A percentile compares a stretch with the other conserved stretches of the same genome.
These are phyloP conservation scores for Caenorhabditis sp. DNA, from an alignment of 2,888 invertebrate genomes.

Conservation along the genomic window DNA sequence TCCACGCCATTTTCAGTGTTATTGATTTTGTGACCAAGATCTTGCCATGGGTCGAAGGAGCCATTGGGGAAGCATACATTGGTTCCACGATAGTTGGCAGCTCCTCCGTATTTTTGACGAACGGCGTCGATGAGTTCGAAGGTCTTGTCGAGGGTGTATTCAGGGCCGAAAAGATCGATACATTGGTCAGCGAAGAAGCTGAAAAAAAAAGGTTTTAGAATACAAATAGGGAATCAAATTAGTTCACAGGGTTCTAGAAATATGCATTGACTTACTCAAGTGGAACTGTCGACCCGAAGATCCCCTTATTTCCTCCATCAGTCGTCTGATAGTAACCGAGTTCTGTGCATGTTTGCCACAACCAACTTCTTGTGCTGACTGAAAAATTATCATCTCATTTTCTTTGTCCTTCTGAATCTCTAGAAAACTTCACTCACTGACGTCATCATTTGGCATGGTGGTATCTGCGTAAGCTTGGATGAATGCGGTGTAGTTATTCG, in stretches of 20 bases:
- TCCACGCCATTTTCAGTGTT: slow-evolving; percentile 40
- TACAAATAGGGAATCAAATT: no score
- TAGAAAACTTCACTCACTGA: slow-evolving; percentile 17
- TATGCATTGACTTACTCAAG: slow-evolving; percentile 30
- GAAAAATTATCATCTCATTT: slow-evolving; percentile 8
- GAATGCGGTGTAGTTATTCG: slow-evolving; percentile 42
- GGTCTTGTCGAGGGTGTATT: slow-evolving; percentile 40
- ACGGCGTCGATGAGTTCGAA: slow-evolving; percentile 33
- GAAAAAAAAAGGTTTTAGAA: no score
- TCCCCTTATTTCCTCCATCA: slow-evolving; percentile 71
- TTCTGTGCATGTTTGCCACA: slow-evolving; percentile 92
- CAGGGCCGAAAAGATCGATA: slow-evolving; percentile 41
- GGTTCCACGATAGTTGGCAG: slow-evolving; percentile 45
- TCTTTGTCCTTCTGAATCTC: not conserved
- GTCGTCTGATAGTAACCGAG: slow-evolving; percentile 94
- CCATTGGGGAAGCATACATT: slow-evolving; percentile 55
- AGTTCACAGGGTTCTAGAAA: not conserved
- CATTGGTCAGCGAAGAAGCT: slow-evolving; percentile 54
- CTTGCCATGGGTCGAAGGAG: slow-evolving; percentile 51
- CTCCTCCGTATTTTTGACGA: slow-evolving; percentile 45
- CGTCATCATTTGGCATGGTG: slow-evolving; percentile 33
- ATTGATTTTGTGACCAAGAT: slow-evolving; percentile 30
- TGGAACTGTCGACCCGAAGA: slow-evolving; percentile 54
- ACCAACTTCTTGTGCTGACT: slow-evolving; percentile 81
- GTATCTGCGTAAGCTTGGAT: slow-evolving; percentile 30